Evolutionary conservation across 2,888 invertebrate species (phyloP).

Genomic region (Emesis furor): DNA sequence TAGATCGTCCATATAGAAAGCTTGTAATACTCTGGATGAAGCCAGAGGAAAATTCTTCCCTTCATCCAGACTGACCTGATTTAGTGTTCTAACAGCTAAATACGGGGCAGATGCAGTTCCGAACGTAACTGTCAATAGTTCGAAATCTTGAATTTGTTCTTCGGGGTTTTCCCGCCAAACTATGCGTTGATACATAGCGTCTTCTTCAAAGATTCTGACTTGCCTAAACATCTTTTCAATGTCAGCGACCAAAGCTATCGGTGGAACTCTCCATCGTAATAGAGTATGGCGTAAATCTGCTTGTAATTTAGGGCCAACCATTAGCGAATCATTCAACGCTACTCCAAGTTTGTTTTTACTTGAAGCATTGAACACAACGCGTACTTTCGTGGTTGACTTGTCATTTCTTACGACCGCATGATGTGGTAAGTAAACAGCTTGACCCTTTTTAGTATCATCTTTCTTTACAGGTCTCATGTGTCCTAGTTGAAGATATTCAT

Average conservation of each 20-base stretch:
- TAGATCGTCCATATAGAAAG: conserved; percentile 69
- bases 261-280: conserved; percentile 55
- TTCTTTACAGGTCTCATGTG: conserved; percentile 57
- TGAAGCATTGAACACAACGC: conserved; percentile 63
- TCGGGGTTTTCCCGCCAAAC: conserved; percentile 35
- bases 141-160: conserved; percentile 43
- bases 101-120: conserved; percentile 61
- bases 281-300: conserved; percentile 56
- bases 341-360: conserved; percentile 45
- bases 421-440: conserved; percentile 73
- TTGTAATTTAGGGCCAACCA: conserved; percentile 62
- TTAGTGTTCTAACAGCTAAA: conserved; percentile 57
- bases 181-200: conserved; percentile 33
- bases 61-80: conserved; percentile 57
- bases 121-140: conserved; percentile 37
- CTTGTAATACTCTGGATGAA: conserved; percentile 9
- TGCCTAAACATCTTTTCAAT: conserved; percentile 59
- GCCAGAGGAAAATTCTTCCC: conserved; percentile 45
- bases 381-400: conserved; percentile 49
- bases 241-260: conserved; percentile 47
- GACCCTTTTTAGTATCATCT: conserved; percentile 34
- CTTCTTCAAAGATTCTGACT: conserved; percentile 25
- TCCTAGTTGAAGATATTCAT: conserved; percentile 65
- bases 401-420: conserved; percentile 73
- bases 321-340: conserved; percentile 67